A percentile compares a stretch with the other conserved stretches of the same genome.
These are phyloP conservation scores for Kobus ellipsiprymnus DNA, from an alignment of 2,113 vertebrate species.

Conservation along the genomic window DNA sequence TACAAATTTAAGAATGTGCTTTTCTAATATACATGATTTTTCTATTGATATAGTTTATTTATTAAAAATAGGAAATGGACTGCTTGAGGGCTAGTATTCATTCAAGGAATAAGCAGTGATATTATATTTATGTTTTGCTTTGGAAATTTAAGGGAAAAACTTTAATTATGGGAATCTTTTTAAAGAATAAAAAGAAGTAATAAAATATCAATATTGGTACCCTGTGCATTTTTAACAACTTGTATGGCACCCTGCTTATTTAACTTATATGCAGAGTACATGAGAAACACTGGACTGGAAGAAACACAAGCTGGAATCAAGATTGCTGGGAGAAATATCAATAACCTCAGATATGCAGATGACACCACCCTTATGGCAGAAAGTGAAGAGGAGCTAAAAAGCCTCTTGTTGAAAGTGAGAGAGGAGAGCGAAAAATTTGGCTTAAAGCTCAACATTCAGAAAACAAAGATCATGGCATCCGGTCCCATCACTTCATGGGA, in stretches of 20 bases:
- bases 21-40: neutral
- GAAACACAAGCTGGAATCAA: too few relatives aligned
- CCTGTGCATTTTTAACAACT: neutral
- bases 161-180: neutral
- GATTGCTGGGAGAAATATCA: too few relatives aligned
- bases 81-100: neutral
- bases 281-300: too few relatives aligned
- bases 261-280: too few relatives aligned
- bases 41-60: neutral
- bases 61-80: neutral
- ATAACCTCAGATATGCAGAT: too few relatives aligned
- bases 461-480: too few relatives aligned
- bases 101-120: neutral
- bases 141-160: neutral
- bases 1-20: neutral
- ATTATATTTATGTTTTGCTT: neutral
- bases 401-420: too few relatives aligned
- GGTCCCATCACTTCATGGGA: too few relatives aligned
- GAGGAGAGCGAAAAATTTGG: too few relatives aligned
- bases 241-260: neutral
- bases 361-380: too few relatives aligned
- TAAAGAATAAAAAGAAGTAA: neutral
- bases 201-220: neutral
- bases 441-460: too few relatives aligned
- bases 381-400: too few relatives aligned